Base-by-base conservation (phyloP, 2,888 invertebrate species). In the Chymomyza fuscimana region DNA sequence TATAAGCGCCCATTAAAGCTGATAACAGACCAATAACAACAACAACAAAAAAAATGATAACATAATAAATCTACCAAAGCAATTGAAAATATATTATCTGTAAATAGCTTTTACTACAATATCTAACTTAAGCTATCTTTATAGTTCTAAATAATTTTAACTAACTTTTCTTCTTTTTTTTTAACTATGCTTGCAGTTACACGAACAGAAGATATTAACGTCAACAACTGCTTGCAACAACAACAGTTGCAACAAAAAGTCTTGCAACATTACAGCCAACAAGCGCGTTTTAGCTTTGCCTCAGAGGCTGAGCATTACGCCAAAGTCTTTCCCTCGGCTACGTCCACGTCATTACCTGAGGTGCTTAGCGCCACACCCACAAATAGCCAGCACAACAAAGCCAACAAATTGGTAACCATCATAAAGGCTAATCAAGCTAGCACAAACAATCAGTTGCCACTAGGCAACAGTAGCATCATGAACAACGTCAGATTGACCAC, bases 401-500 rank as follows among this genome's bases (percentile, higher is more conserved):
- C 74, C 65, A 65, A 76, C 77, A 72, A 67, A 22, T 36, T 60
- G 12, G 22, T 51, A 16, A 51, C 52, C 69, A 73, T 59, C 65
- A 73, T 32, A 9, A 75, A 74, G 40, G 68, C 36, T 67, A 64
- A 70, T 69, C 63, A 29, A 60, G n/a, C 51, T 56, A 63, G 16
- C 70, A 63, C 70, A 67, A 19, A 65, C 76, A 65, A 15, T 25
- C 19, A 46, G 65, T 73, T 60, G 69, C 72, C 62, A 72, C 70
- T 10, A 59, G 19, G 69, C 61, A 51, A 65, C 63, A 67, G 16
- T 46, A 58, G 40, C 40, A 67, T 56, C 62, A 89, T 87, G 88
- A 89, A 69, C 78, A 83, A 77, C 72, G 81, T 85, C 54, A 82
- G 89, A 6, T 72, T 91, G 75, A 83, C 89, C 46, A 85, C 90